These are phyloP conservation scores for Diceros bicornis DNA, from an alignment of 2,797 vertebrate species.

Conservation along the genomic window DNA sequence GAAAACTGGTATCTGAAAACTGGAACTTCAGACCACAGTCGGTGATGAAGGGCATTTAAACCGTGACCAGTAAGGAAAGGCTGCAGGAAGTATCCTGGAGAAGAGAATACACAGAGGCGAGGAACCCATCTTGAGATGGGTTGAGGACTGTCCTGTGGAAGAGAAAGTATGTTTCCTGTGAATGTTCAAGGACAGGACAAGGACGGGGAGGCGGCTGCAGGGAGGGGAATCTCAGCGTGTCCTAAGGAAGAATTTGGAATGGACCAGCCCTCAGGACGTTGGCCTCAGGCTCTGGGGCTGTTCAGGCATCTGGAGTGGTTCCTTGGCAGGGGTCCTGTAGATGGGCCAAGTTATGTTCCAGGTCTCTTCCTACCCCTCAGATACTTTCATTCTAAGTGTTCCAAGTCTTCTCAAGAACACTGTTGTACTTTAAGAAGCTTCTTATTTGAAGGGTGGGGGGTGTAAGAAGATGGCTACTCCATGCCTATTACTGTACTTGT, in stretches of 20 bases:
- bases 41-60: neutral
- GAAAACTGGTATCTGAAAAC: neutral
- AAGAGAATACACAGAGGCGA: neutral
- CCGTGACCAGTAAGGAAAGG: neutral
- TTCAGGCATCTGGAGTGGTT: neutral
- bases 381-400: neutral
- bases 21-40: neutral
- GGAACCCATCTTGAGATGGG: neutral
- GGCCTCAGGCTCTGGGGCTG: neutral
- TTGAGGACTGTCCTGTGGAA: neutral
- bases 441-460: neutral
- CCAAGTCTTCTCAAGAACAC: neutral
- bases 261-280: neutral
- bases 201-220: neutral
- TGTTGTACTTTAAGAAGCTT: conserved; percentile 26
- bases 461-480: neutral
- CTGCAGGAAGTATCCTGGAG: neutral
- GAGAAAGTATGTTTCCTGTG: neutral
- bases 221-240: neutral
- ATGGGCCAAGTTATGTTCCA: neutral
- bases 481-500: neutral
- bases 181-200: neutral
- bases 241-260: neutral
- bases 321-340: neutral
- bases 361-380: neutral